Conservation (phyloP, 2,113 vertebrate species). For the Syngnathoides biaculeatus region DNA sequence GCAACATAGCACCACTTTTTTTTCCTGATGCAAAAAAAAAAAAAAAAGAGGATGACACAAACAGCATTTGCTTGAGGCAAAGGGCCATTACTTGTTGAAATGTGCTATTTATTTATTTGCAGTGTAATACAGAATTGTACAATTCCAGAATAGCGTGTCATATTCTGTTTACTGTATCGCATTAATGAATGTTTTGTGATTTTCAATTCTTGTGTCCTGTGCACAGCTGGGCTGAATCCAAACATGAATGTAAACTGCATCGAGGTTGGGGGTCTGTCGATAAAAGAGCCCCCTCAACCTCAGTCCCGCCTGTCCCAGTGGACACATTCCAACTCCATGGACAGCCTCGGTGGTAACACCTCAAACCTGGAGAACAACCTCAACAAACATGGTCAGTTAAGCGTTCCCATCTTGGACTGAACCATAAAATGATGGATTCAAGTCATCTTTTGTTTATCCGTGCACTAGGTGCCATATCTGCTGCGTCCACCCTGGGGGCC, state of each 20-base stretch:
- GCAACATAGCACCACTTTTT: too few relatives aligned
- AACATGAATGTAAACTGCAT: constrained; percentile 96
- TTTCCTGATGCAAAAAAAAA: too few relatives aligned
- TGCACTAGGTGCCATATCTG: constrained; percentile 85
- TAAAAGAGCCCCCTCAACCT: constrained; percentile 94
- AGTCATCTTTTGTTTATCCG: constrained; percentile 4
- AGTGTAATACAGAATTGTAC: not conserved
- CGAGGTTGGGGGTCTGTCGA: constrained; percentile 88
- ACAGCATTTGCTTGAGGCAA: not conserved
- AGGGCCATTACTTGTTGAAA: not conserved
- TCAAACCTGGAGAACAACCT: constrained; percentile 91
- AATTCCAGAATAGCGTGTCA: not conserved
- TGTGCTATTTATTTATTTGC: not conserved
- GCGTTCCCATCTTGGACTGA: not conserved
- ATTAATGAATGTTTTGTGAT: not conserved
- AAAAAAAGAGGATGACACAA: not conserved
- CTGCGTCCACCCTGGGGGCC: constrained; percentile 85
- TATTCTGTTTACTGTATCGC: not conserved
- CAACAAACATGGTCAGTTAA: constrained; percentile 84
- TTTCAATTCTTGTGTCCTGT: constrained; percentile 7
- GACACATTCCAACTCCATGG: constrained; percentile 96
- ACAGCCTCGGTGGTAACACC: constrained; percentile 86
- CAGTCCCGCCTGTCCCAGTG: constrained; percentile 98
- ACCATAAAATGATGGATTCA: not conserved
- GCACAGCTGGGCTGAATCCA: constrained; percentile 89